phyloP scores from a whole-genome alignment of 2,888 invertebrate species.

The Chalcosyrphus nemorum region DNA sequence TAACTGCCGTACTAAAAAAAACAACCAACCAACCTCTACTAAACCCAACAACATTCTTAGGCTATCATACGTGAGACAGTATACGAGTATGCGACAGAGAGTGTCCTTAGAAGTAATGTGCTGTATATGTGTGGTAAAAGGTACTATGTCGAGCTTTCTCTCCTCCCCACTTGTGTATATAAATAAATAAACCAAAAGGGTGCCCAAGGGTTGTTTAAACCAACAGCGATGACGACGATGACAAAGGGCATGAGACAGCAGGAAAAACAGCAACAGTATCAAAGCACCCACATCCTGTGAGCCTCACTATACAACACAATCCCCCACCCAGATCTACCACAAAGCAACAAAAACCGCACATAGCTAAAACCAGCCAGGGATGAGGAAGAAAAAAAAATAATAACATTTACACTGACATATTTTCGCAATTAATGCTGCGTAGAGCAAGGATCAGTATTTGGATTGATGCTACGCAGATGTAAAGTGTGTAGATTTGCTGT shows the following conservation, averaged over 20 bases:
- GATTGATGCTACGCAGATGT: conserved; percentile 67
- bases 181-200: conserved; percentile 61
- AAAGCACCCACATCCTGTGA: conserved; percentile 62
- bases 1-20: conserved; percentile 24
- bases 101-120: conserved; percentile 1
- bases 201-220: conserved; percentile 65
- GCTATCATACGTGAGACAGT: neutral
- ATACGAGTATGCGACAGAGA: no score
- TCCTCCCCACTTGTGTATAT: no score
- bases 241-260: conserved; percentile 62
- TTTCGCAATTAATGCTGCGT: conserved; percentile 71
- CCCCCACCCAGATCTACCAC: neutral
- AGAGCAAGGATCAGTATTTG: conserved; percentile 65
- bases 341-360: conserved; percentile 58
- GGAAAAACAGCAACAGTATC: conserved; percentile 66
- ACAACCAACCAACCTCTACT: neutral
- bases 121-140: neutral
- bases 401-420: conserved; percentile 69
- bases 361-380: conserved; percentile 10
- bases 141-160: neutral
- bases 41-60: conserved; percentile 1
- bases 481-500: conserved; percentile 39
- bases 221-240: conserved; percentile 58
- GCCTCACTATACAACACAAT: neutral
- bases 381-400: conserved; percentile 25